Evolutionary conservation across 2,113 vertebrate genomes (phyloP).

Genomic region (Pachypanchax playfairii): DNA sequence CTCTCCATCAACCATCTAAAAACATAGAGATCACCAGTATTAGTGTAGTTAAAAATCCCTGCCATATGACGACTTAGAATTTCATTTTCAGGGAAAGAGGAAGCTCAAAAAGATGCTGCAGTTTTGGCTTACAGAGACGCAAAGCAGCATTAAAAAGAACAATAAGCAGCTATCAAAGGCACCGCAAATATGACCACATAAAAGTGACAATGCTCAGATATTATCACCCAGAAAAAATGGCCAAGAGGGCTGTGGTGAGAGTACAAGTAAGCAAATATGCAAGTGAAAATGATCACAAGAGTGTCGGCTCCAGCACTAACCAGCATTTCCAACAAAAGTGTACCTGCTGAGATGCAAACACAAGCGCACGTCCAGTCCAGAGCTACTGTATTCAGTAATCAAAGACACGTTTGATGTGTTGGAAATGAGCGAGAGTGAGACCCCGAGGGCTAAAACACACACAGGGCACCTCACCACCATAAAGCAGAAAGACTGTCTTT

Average conservation of each 20-base stretch:
- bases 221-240: conserved; percentile 44
- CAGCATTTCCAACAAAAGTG: conserved; percentile 36
- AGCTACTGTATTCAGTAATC: conserved; percentile 65
- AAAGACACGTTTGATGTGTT: conserved; percentile 65
- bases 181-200: conserved; percentile 51
- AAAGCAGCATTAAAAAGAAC: conserved; percentile 40
- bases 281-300: conserved; percentile 47
- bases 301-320: conserved; percentile 11
- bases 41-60: too few relatives aligned
- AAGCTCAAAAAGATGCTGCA: conserved; percentile 18
- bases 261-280: conserved; percentile 13
- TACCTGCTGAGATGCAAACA: conserved; percentile 55
- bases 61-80: too few relatives aligned
- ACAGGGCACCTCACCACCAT: conserved; percentile 30
- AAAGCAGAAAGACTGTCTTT: conserved; percentile 65
- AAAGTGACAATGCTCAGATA: conserved; percentile 43
- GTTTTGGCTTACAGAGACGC: conserved; percentile 26
- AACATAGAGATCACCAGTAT: too few relatives aligned
- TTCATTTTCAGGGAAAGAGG: conserved; percentile 2
- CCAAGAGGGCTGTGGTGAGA: conserved; percentile 28
- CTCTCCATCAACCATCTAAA: conserved; percentile 13
- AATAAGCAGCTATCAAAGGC: conserved; percentile 52
- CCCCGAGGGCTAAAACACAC: conserved; percentile 58
- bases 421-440: conserved; percentile 48
- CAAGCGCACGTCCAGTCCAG: conserved; percentile 38